phyloP scores from a whole-genome alignment of 2,797 vertebrate species.

The Parambassis ranga region DNA sequence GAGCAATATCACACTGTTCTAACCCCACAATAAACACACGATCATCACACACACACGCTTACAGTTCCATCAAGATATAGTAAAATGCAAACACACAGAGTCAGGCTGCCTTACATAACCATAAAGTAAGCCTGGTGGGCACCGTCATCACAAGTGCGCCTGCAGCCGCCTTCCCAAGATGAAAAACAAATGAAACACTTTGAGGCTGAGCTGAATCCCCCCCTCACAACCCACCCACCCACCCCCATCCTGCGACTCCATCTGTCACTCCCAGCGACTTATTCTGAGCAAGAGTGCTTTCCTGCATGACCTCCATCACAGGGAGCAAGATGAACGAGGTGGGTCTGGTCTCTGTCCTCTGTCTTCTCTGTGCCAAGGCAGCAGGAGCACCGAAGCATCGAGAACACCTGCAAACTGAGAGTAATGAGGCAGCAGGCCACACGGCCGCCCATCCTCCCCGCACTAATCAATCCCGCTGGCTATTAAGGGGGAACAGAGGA shows the following conservation, averaged over 20 bases:
- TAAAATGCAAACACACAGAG: slow-evolving; percentile 31
- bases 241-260: slow-evolving; percentile 62
- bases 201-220: slow-evolving; percentile 63
- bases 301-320: slow-evolving; percentile 71
- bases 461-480: slow-evolving; percentile 78
- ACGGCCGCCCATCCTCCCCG: slow-evolving; percentile 67
- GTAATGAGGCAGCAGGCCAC: slow-evolving; percentile 78
- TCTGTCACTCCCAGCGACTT: slow-evolving; percentile 73
- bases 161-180: slow-evolving; percentile 54
- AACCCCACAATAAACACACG: slow-evolving; percentile 16
- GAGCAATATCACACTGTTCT: slow-evolving; percentile 4
- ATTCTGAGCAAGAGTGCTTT: slow-evolving; percentile 66
- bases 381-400: slow-evolving; percentile 60
- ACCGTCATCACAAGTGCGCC: slow-evolving; percentile 51
- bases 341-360: slow-evolving; percentile 71
- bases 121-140: slow-evolving; percentile 31
- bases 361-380: slow-evolving; percentile 73
- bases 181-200: slow-evolving; percentile 75
- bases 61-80: slow-evolving; percentile 49
- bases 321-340: slow-evolving; percentile 75
- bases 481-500: slow-evolving; percentile 66
- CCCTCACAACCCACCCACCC: too few relatives aligned
- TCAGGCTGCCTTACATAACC: slow-evolving; percentile 59
- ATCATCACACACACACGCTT: slow-evolving; percentile 30
- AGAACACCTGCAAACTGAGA: slow-evolving; percentile 80